These are phyloP conservation scores for Paralichthys olivaceus DNA, from an alignment of 2,113 vertebrate species.

Conservation along the genomic window DNA sequence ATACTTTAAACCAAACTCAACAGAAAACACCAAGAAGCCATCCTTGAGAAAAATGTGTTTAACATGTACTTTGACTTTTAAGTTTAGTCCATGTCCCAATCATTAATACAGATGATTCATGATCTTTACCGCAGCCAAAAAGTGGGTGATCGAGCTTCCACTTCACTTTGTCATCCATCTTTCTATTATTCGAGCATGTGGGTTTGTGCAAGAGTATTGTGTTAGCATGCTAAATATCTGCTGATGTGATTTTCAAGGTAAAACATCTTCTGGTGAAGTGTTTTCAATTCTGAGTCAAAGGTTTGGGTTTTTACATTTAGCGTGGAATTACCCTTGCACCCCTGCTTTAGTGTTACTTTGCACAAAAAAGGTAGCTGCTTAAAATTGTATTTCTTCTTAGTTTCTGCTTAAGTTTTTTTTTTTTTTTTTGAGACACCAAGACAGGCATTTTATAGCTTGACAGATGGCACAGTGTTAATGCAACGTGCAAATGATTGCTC, in stretches of 20 bases:
- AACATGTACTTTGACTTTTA: too few relatives aligned
- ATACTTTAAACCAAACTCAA: too few relatives aligned
- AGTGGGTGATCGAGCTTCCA: too few relatives aligned
- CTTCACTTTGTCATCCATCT: too few relatives aligned
- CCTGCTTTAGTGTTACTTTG: neutral
- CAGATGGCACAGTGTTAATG: slow-evolving; percentile 56
- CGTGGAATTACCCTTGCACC: too few relatives aligned
- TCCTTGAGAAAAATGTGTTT: too few relatives aligned
- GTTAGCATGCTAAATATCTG: neutral
- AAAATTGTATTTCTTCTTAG: neutral
- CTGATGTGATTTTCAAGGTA: neutral
- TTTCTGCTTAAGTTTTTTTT: neutral
- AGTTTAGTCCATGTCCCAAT: too few relatives aligned
- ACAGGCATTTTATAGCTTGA: slow-evolving; percentile 23
- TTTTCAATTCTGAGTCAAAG: neutral
- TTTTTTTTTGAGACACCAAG: slow-evolving; percentile 3
- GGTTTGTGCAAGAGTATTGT: too few relatives aligned
- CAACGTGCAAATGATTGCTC: slow-evolving; percentile 32
- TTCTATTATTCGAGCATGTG: too few relatives aligned
- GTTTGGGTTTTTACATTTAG: neutral
- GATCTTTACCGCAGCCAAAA: neutral
- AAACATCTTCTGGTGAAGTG: neutral
- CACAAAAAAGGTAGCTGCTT: neutral
- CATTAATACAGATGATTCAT: too few relatives aligned
- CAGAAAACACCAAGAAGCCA: too few relatives aligned